Evolutionary conservation across 2,113 vertebrate species (phyloP).

Genomic region (Nibea albiflora): DNA sequence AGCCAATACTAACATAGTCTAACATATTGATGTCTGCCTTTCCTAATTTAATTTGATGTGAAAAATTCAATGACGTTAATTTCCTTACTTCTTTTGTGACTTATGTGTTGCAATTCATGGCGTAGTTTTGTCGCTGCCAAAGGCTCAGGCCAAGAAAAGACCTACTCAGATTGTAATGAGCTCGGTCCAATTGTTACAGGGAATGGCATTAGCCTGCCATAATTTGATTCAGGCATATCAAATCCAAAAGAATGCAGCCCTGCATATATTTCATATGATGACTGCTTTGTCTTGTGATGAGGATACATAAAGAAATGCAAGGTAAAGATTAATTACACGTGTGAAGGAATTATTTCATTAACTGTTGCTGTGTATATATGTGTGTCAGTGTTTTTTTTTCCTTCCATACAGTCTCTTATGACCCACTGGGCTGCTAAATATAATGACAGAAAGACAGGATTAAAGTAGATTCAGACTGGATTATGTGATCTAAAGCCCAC

Average conservation of each 20-base stretch:
- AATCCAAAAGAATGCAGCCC: background rate
- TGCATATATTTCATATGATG: background rate
- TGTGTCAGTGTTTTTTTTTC: background rate
- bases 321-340: background rate
- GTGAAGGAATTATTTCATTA: background rate
- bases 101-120: too few relatives aligned
- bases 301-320: background rate
- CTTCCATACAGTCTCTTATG: background rate
- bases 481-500: conserved; percentile 35
- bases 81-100: too few relatives aligned
- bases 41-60: background rate
- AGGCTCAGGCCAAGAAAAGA: background rate
- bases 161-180: background rate
- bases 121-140: too few relatives aligned
- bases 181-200: background rate
- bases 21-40: background rate
- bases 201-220: background rate
- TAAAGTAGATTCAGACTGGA: conserved; percentile 40
- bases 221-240: too few relatives aligned
- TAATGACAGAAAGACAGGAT: conserved; percentile 25
- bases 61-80: background rate
- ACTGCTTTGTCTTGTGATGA: background rate
- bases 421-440: background rate
- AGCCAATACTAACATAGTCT: background rate
- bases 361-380: too few relatives aligned